These are phyloP conservation scores for Drosophila robusta DNA, from an alignment of 2,888 invertebrate genomes.

Conservation along the genomic window DNA sequence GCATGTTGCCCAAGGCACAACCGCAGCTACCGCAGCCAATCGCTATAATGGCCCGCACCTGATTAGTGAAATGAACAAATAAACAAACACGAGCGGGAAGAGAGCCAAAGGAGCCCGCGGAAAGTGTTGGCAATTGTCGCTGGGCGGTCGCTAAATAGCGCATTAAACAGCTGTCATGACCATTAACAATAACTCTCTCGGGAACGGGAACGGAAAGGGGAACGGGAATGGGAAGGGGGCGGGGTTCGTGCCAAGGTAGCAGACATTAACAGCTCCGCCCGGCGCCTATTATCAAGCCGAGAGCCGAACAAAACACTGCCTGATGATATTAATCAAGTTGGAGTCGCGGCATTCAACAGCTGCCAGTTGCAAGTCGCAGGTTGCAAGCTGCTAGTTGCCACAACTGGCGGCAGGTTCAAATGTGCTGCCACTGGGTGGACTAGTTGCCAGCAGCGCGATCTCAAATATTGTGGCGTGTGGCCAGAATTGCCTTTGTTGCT, in stretches of 20 bases:
- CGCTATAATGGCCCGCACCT: constrained; percentile 46
- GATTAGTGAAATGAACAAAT: constrained; percentile 45
- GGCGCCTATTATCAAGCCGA: constrained; percentile 25
- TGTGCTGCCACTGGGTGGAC: constrained; percentile 50
- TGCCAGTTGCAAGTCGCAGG: constrained; percentile 10
- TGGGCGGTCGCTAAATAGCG: constrained; percentile 29
- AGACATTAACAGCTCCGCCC: constrained; percentile 21
- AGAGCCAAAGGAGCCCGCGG: constrained; percentile 17
- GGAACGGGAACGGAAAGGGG: not conserved
- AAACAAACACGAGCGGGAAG: constrained; percentile 19
- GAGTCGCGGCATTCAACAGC: constrained; percentile 35
- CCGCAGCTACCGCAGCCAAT: constrained; percentile 33
- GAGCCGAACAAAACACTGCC: constrained; percentile 6
- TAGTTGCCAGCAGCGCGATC: constrained; percentile 35
- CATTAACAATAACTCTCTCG: constrained; percentile 16
- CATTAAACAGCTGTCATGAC: constrained; percentile 21
- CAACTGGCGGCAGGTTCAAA: constrained; percentile 59
- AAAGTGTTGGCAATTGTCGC: constrained; percentile 14
- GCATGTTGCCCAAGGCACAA: constrained; percentile 42
- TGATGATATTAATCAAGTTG: constrained; percentile 71
- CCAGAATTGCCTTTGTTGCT: constrained; percentile 33
- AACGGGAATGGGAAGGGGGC: not conserved
- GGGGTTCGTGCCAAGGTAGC: not conserved
- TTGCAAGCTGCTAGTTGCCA: constrained; percentile 20
- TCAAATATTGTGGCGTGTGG: constrained; percentile 60